A percentile compares a stretch with the other conserved stretches of the same genome.
These are phyloP conservation scores for Sinopyrophorus schimmeli DNA, from an alignment of 2,888 invertebrate genomes.

Conservation along the genomic window DNA sequence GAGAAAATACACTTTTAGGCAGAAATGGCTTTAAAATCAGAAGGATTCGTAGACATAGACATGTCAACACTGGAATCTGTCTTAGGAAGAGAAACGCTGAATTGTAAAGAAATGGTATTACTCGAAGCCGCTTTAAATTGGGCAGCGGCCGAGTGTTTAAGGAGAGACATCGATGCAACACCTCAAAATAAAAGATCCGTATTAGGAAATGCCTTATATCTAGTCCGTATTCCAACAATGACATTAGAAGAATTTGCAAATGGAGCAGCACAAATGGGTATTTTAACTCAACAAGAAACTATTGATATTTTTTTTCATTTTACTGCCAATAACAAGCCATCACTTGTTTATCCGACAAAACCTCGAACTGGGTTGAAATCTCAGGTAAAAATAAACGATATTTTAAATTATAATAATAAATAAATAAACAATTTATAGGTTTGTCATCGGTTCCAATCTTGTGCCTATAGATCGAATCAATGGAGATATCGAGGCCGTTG, in stretches of 20 bases:
- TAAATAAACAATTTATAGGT: conserved; percentile 61
- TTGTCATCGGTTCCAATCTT: conserved; percentile 94
- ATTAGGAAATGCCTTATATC: conserved; percentile 77
- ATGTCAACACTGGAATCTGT: conserved; percentile 90
- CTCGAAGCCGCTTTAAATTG: conserved; percentile 91
- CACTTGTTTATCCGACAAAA: conserved; percentile 79
- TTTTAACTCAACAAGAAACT: conserved; percentile 89
- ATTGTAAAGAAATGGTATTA: conserved; percentile 90
- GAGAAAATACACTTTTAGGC: conserved; percentile 62
- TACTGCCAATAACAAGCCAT: conserved; percentile 86
- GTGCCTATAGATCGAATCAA: conserved; percentile 94
- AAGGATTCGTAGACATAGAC: conserved; percentile 96
- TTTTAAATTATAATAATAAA: conserved; percentile 9
- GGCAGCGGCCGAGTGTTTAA: conserved; percentile 88
- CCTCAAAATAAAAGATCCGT: conserved; percentile 78
- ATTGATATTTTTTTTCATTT: conserved; percentile 95
- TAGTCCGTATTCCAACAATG: conserved; percentile 94
- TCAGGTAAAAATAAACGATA: too few species aligned
- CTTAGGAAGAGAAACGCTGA: conserved; percentile 88
- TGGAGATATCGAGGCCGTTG: conserved; percentile 96
- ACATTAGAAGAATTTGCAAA: conserved; percentile 92
- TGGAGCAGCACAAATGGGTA: conserved; percentile 90
- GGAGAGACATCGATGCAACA: conserved; percentile 80
- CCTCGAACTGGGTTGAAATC: conserved; percentile 86
- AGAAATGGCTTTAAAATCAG: conserved; percentile 93